A percentile compares a stretch with the other conserved stretches of the same genome.
phyloP scores from a whole-genome alignment of 2,888 invertebrate species.

The Drosophila fungiperda region DNA sequence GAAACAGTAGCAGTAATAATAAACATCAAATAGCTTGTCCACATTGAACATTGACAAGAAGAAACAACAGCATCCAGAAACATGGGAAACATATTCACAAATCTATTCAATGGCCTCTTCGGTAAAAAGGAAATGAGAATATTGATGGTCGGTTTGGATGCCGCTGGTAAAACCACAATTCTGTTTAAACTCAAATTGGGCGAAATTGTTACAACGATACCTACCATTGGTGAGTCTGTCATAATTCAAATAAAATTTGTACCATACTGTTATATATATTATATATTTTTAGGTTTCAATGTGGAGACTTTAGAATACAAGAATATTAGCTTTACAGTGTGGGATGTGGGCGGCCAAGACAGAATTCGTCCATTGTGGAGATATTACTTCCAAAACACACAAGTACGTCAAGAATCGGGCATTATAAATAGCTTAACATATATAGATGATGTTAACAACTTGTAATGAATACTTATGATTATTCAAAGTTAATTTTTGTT shows the following conservation, averaged over 20 bases:
- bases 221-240: slow-evolving; percentile 92
- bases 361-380: slow-evolving; percentile 99
- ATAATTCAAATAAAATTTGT: neutral
- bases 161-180: slow-evolving; percentile 99
- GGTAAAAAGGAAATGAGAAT: slow-evolving; percentile 99
- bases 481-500: slow-evolving; percentile 79
- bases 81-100: slow-evolving; percentile 99
- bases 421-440: neutral
- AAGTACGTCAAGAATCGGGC: slow-evolving; percentile 85
- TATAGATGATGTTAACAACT: slow-evolving; percentile 77
- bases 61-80: slow-evolving; percentile 76
- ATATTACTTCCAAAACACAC: slow-evolving; percentile 99
- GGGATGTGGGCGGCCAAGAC: slow-evolving; percentile 98
- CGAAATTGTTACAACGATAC: slow-evolving; percentile 99
- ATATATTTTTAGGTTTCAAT: slow-evolving; percentile 92
- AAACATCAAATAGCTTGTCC: slow-evolving; percentile 37
- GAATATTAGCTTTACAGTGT: slow-evolving; percentile 99
- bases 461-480: slow-evolving; percentile 75
- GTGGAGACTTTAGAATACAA: slow-evolving; percentile 99
- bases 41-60: slow-evolving; percentile 45
- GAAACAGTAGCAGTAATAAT: slow-evolving; percentile 40
- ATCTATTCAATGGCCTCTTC: slow-evolving; percentile 99
- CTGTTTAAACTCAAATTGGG: slow-evolving; percentile 99
- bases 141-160: slow-evolving; percentile 99
- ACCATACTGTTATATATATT: neutral